Base-by-base conservation (phyloP, 2,888 invertebrate genomes). In the Dolichomitus sp. region DNA sequence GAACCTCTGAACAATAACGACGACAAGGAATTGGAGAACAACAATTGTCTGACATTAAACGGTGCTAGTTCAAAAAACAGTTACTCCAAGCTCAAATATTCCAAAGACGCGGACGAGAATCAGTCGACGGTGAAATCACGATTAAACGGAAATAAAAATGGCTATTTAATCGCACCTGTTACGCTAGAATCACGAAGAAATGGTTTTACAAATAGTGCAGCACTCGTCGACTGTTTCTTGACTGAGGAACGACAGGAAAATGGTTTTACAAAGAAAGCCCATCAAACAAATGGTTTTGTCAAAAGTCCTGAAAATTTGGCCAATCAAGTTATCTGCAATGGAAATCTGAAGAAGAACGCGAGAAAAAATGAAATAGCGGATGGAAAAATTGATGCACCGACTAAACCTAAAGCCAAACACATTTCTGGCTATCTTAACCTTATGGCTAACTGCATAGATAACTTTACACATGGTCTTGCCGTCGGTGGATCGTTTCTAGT, bases 391-490 rank as follows among this genome's bases (percentile, higher is more conserved):
- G 30, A 37, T 4, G 19, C 27, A 23, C 80, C 11, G 12, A 73
- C 65, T 14, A 86, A 89, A 80, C 80, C 76, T 2, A 84, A 79
- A 63, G 69, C 74, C 14, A 92, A 90, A 84, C 90, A 89, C 69
- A 90, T 93, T 66, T 96, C 98, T 0, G 99, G 99, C 0, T 99
- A 99, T 94, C 95, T 99, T 87, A 99, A 99, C 94, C 95, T 99
- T 87, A 95, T 99, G 94, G 99, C 99, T 3, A 99, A 99, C 94
- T 97, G 98, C 11, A 98, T 99, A 86, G 99, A 99, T 94, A 99
- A 99, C 95, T 99, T 99, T 94, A 99, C 99, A 0, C 99, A 99
- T 94, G 99, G 99, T 0, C 95, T 99, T 80, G 99, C 99, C 0
- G 97, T 99, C 11, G 99, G 99, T n/a, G 99, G 99, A 0, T 99